Evolutionary conservation across 2,888 invertebrate species (phyloP).

Genomic region (Enchytraeus crypticus): DNA sequence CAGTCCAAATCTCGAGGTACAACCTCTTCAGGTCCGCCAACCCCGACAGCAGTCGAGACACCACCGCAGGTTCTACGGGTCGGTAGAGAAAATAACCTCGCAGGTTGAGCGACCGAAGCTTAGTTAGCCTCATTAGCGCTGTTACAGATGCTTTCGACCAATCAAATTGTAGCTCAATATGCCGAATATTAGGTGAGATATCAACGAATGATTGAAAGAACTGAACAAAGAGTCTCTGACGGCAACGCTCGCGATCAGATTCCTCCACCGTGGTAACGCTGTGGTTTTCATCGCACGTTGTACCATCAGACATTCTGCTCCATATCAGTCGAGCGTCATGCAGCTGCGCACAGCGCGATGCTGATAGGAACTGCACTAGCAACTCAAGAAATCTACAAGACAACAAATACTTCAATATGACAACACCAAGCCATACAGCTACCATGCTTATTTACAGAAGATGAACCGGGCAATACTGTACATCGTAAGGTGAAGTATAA

Average conservation of each 20-base stretch:
- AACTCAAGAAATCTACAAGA: neutral
- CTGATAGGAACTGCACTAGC: conserved; percentile 16
- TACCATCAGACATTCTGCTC: conserved; percentile 37
- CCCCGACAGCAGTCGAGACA: conserved; percentile 31
- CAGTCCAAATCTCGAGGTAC: conserved; percentile 43
- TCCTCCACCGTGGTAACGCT: no score
- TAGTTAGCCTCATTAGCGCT: conserved; percentile 33
- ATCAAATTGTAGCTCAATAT: conserved; percentile 42
- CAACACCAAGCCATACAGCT: no score
- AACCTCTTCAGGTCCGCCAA: conserved; percentile 33
- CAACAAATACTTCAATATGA: no score
- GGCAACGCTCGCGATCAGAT: conserved; percentile 28
- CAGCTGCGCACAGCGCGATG: conserved; percentile 32
- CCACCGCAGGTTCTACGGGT: conserved; percentile 32
- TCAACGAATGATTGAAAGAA: conserved; percentile 39
- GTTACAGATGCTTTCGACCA: conserved; percentile 39
- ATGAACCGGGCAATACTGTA: no score
- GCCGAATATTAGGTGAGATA: conserved; percentile 34
- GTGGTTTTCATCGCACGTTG: conserved; percentile 26
- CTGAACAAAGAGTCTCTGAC: conserved; percentile 37
- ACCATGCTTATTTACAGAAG: no score
- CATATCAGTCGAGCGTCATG: conserved; percentile 38
- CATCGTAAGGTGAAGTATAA: no score
- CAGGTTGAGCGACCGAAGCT: conserved; percentile 34
- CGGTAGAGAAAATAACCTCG: conserved; percentile 41